Percentiles rank a stretch among this genome's conserved stretches.
Conservation (phyloP, 2,797 vertebrate species). For the Pogonophryne albipinna region DNA sequence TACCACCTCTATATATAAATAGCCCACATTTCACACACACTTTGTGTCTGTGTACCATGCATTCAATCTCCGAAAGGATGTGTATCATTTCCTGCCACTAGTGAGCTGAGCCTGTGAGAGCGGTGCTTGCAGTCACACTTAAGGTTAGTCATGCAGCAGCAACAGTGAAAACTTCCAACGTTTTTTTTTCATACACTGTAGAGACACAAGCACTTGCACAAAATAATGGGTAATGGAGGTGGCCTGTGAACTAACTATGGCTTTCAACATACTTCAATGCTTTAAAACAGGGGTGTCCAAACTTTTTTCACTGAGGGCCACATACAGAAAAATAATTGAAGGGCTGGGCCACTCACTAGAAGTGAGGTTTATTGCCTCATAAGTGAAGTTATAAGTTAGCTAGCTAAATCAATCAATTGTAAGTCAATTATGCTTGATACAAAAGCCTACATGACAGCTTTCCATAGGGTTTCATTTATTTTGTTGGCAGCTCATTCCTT, state of each 20-base stretch:
- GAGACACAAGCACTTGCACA: not conserved
- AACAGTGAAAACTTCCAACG: not conserved
- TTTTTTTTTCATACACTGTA: not conserved
- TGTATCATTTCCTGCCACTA: constrained; percentile 53
- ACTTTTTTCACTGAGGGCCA: too few species aligned
- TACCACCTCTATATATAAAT: not conserved
- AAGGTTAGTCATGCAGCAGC: not conserved
- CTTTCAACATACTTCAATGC: not conserved
- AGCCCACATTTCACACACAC: not conserved
- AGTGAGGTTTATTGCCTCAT: too few species aligned
- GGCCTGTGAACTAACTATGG: not conserved
- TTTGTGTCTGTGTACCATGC: not conserved
- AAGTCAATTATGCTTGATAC: too few species aligned
- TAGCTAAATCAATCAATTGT: too few species aligned
- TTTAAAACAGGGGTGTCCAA: not conserved
- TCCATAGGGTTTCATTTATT: too few species aligned
- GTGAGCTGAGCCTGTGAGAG: constrained; percentile 8
- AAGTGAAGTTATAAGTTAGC: too few species aligned
- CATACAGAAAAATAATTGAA: too few species aligned
- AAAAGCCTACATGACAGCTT: too few species aligned
- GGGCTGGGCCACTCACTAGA: too few species aligned
- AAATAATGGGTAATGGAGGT: not conserved
- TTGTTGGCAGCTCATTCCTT: too few species aligned
- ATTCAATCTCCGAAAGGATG: constrained; percentile 19
- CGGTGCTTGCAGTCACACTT: constrained; percentile 7